Base-by-base conservation (phyloP, 2,888 invertebrate species). In the Kuschelorhynchus macadamiae region DNA sequence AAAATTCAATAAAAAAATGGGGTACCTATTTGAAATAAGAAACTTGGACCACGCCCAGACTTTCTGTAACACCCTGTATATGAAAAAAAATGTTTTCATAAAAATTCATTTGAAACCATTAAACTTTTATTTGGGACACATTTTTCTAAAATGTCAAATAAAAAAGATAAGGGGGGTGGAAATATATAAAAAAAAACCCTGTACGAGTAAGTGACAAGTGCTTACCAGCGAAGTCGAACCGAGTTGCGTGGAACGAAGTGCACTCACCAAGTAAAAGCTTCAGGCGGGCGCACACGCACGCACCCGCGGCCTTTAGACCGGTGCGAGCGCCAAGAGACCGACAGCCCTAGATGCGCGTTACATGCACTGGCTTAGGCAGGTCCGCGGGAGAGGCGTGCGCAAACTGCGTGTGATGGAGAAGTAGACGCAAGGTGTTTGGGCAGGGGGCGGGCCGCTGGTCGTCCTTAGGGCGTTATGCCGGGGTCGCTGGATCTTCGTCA, bases 291-390 rank as follows among this genome's bases (percentile, higher is more conserved):
- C 50, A 61, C 42, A 49, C 55, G 69, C 53, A 52, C 53, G 46
- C 52, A 57, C 55, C 18, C 47, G 52, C 46, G 50, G 47, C 47
- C 65, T n/a, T n/a, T n/a, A n/a, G n/a, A n/a, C n/a, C n/a, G n/a
- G n/a, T n/a, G 14, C 74, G 73, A 75, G 76, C 79, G 78, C 79
- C 79, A 78, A 80, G 81, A 75, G 81, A 81, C 79, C 71, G 74
- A 70, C 79, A 80, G 77, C 81, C 82, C 85, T 88, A 91, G 81
- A 91, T 91, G 85, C 90, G 90, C 80, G 90, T 90, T 82, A 90
- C 91, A 85, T 90, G 90, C 83, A 90, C 89, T 83, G 89, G 86
- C 83, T 88, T 88, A 75, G 88, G 87, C 83, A 87, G 83, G 81
- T 89, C 88, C 80, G 86, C 85, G 85, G 85, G 85, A 85, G 85